Base-by-base conservation (phyloP, 37 sponge, comb jelly and placozoan species). In the Theonella swinhoei region DNA sequence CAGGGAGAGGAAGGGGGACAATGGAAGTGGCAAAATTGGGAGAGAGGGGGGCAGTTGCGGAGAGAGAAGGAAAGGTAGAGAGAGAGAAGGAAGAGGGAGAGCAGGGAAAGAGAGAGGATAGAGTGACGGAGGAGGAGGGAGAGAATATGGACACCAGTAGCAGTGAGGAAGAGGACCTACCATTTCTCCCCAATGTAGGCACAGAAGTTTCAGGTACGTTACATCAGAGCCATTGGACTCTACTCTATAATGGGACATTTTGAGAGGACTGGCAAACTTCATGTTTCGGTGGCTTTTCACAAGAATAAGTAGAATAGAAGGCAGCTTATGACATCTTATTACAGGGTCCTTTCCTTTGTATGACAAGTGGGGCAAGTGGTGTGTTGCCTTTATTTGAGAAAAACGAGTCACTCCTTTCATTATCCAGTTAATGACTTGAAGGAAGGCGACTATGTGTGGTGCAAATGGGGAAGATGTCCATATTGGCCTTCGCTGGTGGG, bases 401-500 rank as follows among this genome's bases (percentile, higher is more conserved):
- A n/a, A n/a, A n/a, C n/a, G n/a, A n/a, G n/a, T n/a, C n/a, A n/a
- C n/a, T n/a, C n/a, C n/a, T n/a, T 47, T 47, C 14, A 47, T 14
- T 47, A 7, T 47, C 11, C 38, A 78, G 78, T 78, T 31, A 62
- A 78, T 33, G 24, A 58, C 22, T n/a, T 78, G 2, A 35, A 78
- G 22, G 63, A 33, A 1, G 63, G 63, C 2, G 78, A 78, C 4
- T 20, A 47, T 7, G 38, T 78, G 1, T 78, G 78, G 78, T 35
- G 29, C 34, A 78, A 78, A 63, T 62, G 47, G 41, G 33, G n/a
- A 0, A 60, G 33, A 24, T 59, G 17, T 20, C 78, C 78, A 2
- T 62, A 47, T 33, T 78, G 78, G 78, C 78, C 78, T 14, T 62
- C 78, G 30, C 32, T 78, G 62, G 78, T 78, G 38, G 7, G 78